A percentile compares a stretch with the other conserved stretches of the same genome.
Conservation (phyloP, 2,113 vertebrate species). For the Seriola rivoliana region DNA sequence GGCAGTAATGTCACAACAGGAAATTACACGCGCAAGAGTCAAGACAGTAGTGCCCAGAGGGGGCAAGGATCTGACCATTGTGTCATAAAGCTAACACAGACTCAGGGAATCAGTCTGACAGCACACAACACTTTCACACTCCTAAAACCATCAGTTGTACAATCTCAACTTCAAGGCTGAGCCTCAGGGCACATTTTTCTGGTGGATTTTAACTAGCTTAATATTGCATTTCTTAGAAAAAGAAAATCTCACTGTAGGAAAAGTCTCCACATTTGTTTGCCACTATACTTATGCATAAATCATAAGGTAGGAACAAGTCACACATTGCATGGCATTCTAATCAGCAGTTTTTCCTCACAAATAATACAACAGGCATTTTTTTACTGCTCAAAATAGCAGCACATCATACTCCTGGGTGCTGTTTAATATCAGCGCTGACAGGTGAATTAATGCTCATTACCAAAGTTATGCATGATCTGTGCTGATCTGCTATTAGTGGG, state of each 20-base stretch:
- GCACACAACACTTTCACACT: conserved; percentile 43
- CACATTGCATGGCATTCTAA: conserved; percentile 14
- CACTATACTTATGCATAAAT: conserved; percentile 18
- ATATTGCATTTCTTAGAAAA: conserved; percentile 12
- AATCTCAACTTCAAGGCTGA: conserved; percentile 40
- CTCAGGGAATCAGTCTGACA: conserved; percentile 50
- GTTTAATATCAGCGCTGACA: conserved; percentile 38
- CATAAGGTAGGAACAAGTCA: conserved; percentile 1
- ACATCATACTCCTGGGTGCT: conserved; percentile 2
- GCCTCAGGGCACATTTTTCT: conserved; percentile 35
- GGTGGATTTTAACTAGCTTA: conserved; percentile 16
- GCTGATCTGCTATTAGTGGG: conserved; percentile 61
- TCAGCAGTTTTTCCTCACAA: conserved; percentile 19
- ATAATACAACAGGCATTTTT: conserved; percentile 13
- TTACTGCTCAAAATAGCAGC: conserved; percentile 28
- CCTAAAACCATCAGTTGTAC: conserved; percentile 47
- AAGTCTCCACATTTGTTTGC: conserved; percentile 1
- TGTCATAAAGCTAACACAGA: conserved; percentile 47
- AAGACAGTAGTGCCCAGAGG: conserved; percentile 35
- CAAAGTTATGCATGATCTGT: conserved; percentile 56
- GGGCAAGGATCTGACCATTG: conserved; percentile 35
- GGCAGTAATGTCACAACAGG: conserved; percentile 68
- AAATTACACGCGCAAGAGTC: conserved; percentile 52
- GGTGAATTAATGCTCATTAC: conserved; percentile 57
- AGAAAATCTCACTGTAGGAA: not conserved